These are phyloP conservation scores for Bactericera cockerelli DNA, from an alignment of 1,140 invertebrate species.

Conservation along the genomic window DNA sequence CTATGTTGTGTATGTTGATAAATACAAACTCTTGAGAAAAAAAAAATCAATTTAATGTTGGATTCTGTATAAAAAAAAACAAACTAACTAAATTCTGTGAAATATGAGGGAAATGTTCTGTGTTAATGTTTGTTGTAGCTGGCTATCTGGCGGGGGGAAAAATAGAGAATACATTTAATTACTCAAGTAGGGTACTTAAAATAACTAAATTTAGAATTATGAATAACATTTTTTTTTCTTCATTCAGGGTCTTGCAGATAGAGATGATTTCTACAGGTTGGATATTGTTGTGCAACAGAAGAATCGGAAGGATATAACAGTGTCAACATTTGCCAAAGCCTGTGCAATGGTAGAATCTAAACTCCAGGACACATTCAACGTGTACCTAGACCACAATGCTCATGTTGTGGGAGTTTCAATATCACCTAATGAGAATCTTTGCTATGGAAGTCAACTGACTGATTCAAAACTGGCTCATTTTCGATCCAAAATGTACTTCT, in stretches of 20 bases:
- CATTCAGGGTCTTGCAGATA: not conserved
- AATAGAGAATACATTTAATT: too few relatives aligned
- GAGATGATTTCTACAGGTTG: not conserved
- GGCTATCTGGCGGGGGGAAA: too few relatives aligned
- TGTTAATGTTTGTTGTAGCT: too few relatives aligned
- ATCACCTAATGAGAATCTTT: not conserved
- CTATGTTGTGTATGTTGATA: too few relatives aligned
- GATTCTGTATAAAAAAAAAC: too few relatives aligned
- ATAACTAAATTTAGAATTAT: too few relatives aligned
- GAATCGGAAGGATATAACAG: not conserved
- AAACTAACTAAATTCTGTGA: too few relatives aligned
- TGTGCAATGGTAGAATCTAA: slow-evolving; percentile 31
- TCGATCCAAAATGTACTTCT: not conserved
- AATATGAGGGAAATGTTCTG: too few relatives aligned
- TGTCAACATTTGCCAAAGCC: not conserved
- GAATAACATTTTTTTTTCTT: slow-evolving; percentile 45
- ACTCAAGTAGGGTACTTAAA: too few relatives aligned
- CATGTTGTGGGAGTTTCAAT: slow-evolving; percentile 21
- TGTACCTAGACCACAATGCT: slow-evolving; percentile 34
- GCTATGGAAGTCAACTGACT: not conserved
- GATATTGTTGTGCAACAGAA: not conserved
- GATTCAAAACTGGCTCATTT: not conserved
- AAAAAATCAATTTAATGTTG: too few relatives aligned
- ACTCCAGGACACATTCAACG: slow-evolving; percentile 31
- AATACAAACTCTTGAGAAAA: too few relatives aligned